A percentile compares a stretch with the other conserved stretches of the same genome.
Evolutionary conservation across 2,888 invertebrate genomes (phyloP).

Genomic region (Dusona sp.): DNA sequence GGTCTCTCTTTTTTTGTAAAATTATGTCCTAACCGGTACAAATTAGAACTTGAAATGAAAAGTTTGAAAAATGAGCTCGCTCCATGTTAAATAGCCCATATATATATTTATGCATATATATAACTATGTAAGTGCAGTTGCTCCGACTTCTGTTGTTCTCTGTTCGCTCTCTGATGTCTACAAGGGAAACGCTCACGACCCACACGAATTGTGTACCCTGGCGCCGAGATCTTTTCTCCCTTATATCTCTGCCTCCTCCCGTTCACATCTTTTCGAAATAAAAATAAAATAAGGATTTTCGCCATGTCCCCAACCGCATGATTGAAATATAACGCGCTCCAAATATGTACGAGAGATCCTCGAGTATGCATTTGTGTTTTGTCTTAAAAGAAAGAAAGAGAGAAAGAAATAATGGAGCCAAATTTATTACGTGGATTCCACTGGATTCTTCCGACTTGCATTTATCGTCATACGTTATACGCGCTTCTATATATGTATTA

Average conservation of each 20-base stretch:
- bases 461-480: background rate
- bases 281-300: conserved; percentile 55
- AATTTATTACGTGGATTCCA: conserved; percentile 67
- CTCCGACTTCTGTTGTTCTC: conserved; percentile 65
- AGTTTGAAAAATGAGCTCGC: background rate
- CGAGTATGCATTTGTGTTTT: conserved; percentile 39
- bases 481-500: background rate
- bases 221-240: conserved; percentile 75
- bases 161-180: conserved; percentile 69
- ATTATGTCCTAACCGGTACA: background rate
- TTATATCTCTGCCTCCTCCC: conserved; percentile 2
- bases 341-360: conserved; percentile 77
- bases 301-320: conserved; percentile 68
- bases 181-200: conserved; percentile 78
- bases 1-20: background rate
- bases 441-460: background rate
- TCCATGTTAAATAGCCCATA: conserved; percentile 9
- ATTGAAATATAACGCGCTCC: conserved; percentile 83
- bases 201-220: conserved; percentile 82
- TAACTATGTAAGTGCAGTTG: conserved; percentile 39
- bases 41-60: background rate
- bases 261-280: conserved; percentile 37
- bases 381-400: background rate
- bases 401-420: conserved; percentile 36
- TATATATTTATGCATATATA: conserved; percentile 20